phyloP scores from a whole-genome alignment of 2,113 vertebrate species.

The Corythornis cristatus region DNA sequence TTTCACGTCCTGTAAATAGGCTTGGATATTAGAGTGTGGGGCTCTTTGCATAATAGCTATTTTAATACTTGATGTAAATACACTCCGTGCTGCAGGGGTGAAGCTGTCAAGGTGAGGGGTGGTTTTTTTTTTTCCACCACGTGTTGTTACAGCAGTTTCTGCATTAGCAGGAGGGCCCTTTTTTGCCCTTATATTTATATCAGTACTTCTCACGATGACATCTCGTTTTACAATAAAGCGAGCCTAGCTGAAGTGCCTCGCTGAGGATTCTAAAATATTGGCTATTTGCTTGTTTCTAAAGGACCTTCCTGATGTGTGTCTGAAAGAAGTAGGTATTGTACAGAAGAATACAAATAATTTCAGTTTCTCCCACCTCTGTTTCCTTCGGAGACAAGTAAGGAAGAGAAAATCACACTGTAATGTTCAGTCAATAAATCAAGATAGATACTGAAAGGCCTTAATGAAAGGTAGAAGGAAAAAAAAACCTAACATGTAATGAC shows the following conservation, averaged over 20 bases:
- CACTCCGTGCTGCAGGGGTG: slow-evolving; percentile 51
- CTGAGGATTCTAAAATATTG: slow-evolving; percentile 75
- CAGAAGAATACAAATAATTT: slow-evolving; percentile 74
- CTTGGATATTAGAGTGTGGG: slow-evolving; percentile 62
- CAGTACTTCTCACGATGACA: slow-evolving; percentile 74
- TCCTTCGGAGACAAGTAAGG: slow-evolving; percentile 1
- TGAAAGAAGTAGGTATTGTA: slow-evolving; percentile 69
- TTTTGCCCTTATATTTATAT: slow-evolving; percentile 77
- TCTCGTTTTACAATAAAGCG: slow-evolving; percentile 80
- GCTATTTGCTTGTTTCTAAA: slow-evolving; percentile 73
- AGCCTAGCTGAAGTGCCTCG: slow-evolving; percentile 64
- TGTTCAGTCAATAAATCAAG: slow-evolving; percentile 28
- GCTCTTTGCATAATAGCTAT: slow-evolving; percentile 76
- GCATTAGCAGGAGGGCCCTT: slow-evolving; percentile 71
- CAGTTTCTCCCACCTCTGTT: background rate
- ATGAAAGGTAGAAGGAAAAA: background rate
- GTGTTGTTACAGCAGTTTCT: slow-evolving; percentile 67
- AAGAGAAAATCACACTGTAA: slow-evolving; percentile 48
- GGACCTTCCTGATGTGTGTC: slow-evolving; percentile 70
- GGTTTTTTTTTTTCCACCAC: slow-evolving; percentile 26
- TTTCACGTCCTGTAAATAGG: slow-evolving; percentile 79
- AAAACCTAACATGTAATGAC: background rate
- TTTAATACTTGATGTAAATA: slow-evolving; percentile 77
- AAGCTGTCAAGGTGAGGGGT: slow-evolving; percentile 47
- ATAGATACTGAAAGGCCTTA: background rate